A percentile compares a stretch with the other conserved stretches of the same genome.
These are phyloP conservation scores for Apostichopus parvimensis DNA, from an alignment of 35 echinoderm and acorn worm genomes.

Conservation along the genomic window DNA sequence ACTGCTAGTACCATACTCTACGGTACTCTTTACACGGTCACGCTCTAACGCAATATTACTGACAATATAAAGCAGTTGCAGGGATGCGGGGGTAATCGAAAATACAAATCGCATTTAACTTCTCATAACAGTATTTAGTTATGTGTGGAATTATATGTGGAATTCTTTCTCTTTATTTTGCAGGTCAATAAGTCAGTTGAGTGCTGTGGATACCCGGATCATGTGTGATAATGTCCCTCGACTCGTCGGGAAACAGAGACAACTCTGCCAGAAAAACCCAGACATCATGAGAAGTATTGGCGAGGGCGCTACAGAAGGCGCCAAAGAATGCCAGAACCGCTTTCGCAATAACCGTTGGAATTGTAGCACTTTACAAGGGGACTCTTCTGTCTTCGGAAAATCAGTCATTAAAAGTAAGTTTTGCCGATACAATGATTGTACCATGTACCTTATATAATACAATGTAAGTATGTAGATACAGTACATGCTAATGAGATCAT, in stretches of 20 bases:
- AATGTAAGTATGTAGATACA: no score
- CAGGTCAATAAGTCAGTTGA: slow-evolving; percentile 93
- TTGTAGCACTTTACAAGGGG: slow-evolving; percentile 83
- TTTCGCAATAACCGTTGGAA: slow-evolving; percentile 89
- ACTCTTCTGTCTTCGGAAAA: slow-evolving; percentile 88
- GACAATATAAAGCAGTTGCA: no score
- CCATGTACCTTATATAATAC: no score
- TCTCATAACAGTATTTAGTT: no score
- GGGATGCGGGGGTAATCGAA: no score
- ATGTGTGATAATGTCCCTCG: slow-evolving; percentile 93
- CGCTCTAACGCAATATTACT: no score
- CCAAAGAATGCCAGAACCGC: slow-evolving; percentile 84
- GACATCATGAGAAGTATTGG: slow-evolving; percentile 96
- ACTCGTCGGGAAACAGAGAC: slow-evolving; percentile 80
- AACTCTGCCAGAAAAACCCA: slow-evolving; percentile 84
- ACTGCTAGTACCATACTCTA: no score
- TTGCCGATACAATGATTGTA: neutral
- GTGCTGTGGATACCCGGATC: slow-evolving; percentile 74
- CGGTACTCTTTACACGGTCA: no score
- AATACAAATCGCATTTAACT: no score
- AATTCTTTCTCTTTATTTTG: neutral
- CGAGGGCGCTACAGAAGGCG: slow-evolving; percentile 69
- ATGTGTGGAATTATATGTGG: neutral
- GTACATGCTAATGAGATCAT: no score
- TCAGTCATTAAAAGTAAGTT: slow-evolving; percentile 91